phyloP scores from a whole-genome alignment of 2,797 vertebrate species.

The Acanthurus tractus region DNA sequence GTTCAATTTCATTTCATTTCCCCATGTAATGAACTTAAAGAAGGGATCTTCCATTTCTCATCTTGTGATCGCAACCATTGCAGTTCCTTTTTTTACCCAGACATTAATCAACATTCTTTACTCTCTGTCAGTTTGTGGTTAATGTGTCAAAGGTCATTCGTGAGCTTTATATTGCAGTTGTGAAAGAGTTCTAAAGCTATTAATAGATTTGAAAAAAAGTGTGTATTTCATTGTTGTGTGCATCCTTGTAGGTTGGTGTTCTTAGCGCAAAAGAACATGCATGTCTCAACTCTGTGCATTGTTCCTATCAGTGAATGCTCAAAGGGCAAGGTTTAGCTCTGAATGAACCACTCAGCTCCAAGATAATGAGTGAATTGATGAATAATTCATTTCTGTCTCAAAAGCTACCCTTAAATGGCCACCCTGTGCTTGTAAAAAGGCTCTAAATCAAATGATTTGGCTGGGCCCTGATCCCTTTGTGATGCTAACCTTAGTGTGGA shows the following conservation, averaged over 20 bases:
- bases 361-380: slow-evolving; percentile 25
- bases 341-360: not conserved
- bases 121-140: slow-evolving; percentile 11
- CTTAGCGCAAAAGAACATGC: slow-evolving; percentile 6
- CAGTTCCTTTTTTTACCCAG: slow-evolving; percentile 42
- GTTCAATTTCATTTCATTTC: not conserved
- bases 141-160: slow-evolving; percentile 48
- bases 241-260: not conserved
- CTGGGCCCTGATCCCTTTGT: slow-evolving; percentile 42
- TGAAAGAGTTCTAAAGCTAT: slow-evolving; percentile 16
- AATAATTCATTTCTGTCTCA: slow-evolving; percentile 36
- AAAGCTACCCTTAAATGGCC: slow-evolving; percentile 8
- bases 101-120: slow-evolving; percentile 11
- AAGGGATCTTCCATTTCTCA: not conserved
- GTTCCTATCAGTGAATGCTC: slow-evolving; percentile 28
- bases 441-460: slow-evolving; percentile 5
- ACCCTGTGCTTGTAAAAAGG: not conserved
- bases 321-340: slow-evolving; percentile 23
- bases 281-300: slow-evolving; percentile 1
- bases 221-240: not conserved
- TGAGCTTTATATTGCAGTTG: slow-evolving; percentile 19
- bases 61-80: slow-evolving; percentile 38
- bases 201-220: not conserved
- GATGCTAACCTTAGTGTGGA: slow-evolving; percentile 25
- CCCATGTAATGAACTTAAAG: slow-evolving; percentile 5